Evolutionary conservation across 2,888 invertebrate species (phyloP), one percentile per base, ranked within the genome.

Genomic region (Agonopterix heracliana): DNA sequence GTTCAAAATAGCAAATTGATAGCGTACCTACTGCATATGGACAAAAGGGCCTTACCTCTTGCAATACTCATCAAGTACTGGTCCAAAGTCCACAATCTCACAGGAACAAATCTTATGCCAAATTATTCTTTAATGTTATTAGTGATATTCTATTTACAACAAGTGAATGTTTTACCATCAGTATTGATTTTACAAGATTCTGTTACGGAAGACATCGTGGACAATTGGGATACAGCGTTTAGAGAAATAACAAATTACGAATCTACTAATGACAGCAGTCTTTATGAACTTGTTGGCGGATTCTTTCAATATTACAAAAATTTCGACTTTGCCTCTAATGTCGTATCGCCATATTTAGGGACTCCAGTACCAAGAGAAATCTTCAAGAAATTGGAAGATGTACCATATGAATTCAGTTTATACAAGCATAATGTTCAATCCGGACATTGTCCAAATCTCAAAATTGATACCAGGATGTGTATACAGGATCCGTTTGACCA

Each of bases 21-120:
- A 10, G 76, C 77, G 7, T 88, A 90, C 54, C 83, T 91, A 44
- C 63, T 92, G 8, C 64, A 69, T 1, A 60, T 88, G 0, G 92
- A 94, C 60, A 53, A 54, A 0, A 87, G 91, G 51, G 66, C 93
- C 0, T 80, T 83, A 38, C 85, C 90, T 0, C 63, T 92, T 0
- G 85, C 92, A 68, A 62, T 93, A 43, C 71, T 93, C 9, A 69
- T 94, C 0, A 93, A 94, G 65, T 92, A 91, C 60, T 94, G 94
- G 94, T 91, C 90, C 0, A 92, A 90, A 64, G 77, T 85, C 7
- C 86, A 90, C 52, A 78, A 85, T 3, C 64, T 94, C 2, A 79
- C 88, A 0, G 89, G 89, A 45, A 77, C 67, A 44, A 51, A 48
- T 34, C 35, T 54, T 2, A 49, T 93, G 54, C 89, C 91, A 0